Conservation (phyloP, 2,888 invertebrate species). For the Ethmia dodecea region DNA sequence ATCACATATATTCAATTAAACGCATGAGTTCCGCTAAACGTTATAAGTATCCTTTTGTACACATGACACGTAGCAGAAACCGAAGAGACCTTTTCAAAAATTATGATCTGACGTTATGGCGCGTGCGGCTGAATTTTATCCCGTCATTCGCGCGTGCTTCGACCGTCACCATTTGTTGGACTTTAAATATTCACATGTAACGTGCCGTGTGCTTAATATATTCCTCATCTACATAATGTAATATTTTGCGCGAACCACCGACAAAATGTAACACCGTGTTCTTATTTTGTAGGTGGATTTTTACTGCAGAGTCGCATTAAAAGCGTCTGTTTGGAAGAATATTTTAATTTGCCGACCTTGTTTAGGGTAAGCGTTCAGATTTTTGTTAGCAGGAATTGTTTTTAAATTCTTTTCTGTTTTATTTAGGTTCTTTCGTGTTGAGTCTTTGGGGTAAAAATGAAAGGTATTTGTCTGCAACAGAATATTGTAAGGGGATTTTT, state of each 20-base stretch:
- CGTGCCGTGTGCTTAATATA: constrained; percentile 52
- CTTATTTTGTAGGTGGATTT: constrained; percentile 24
- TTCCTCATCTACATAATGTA: constrained; percentile 61
- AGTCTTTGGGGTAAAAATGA: background rate
- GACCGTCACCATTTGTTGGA: constrained; percentile 47
- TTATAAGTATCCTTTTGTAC: too few species aligned
- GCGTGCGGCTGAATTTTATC: constrained; percentile 31
- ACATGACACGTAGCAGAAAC: constrained; percentile 42
- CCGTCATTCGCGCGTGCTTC: constrained; percentile 36
- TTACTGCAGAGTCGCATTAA: constrained; percentile 4
- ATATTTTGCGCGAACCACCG: constrained; percentile 44
- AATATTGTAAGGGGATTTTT: background rate
- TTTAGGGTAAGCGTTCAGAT: background rate
- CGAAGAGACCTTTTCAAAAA: constrained; percentile 51
- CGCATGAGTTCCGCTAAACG: too few species aligned
- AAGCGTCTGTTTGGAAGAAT: constrained; percentile 7
- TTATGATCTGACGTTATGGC: constrained; percentile 39
- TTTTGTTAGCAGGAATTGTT: background rate
- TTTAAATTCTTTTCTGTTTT: background rate
- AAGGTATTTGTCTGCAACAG: background rate
- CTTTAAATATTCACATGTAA: constrained; percentile 61
- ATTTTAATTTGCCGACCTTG: constrained; percentile 10
- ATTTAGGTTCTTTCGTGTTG: background rate
- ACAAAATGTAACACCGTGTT: constrained; percentile 33
- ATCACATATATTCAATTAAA: too few species aligned